Evolutionary conservation across 2,888 invertebrate species (phyloP).

Genomic region (Caenorhabditis sp.): DNA sequence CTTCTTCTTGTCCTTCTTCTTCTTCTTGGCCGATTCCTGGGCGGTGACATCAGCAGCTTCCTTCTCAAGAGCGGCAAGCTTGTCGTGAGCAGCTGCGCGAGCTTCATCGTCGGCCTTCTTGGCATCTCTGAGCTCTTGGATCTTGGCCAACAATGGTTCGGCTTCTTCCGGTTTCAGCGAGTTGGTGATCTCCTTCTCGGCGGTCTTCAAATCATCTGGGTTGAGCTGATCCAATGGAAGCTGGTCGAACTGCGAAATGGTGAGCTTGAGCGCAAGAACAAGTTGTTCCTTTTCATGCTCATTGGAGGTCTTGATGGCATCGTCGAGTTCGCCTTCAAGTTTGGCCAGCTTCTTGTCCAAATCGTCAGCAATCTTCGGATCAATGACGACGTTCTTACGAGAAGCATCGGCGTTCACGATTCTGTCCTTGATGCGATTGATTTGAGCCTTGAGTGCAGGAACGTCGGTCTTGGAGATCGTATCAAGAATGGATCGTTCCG

Average conservation of each 20-base stretch:
- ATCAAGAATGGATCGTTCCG: constrained; percentile 2
- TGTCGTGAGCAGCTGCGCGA: constrained; percentile 44
- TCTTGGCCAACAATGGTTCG: constrained; percentile 49
- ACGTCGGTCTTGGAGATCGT: constrained; percentile 8
- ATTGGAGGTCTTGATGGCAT: constrained; percentile 33
- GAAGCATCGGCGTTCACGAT: constrained; percentile 18
- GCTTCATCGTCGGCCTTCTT: constrained; percentile 54
- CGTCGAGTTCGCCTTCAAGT: constrained; percentile 13
- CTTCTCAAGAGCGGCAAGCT: constrained; percentile 56
- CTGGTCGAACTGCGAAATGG: constrained; percentile 4
- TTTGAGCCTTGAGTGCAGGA: constrained; percentile 43
- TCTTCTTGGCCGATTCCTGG: constrained; percentile 44
- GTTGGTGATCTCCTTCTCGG: constrained; percentile 22
- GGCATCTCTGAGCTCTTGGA: constrained; percentile 55
- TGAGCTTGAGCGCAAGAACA: constrained; percentile 1
- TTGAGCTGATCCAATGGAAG: constrained; percentile 17
- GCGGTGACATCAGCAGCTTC: constrained; percentile 49
- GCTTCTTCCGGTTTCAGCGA: constrained; percentile 21
- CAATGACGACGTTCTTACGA: constrained; percentile 29
- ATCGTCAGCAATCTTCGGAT: constrained; percentile 26
- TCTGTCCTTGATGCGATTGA: constrained; percentile 32
- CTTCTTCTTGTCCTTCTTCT: constrained; percentile 60
- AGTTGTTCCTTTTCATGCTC: constrained; percentile 11
- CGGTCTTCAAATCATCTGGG: constrained; percentile 24
- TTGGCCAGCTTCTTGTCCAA: constrained; percentile 44